These are phyloP conservation scores for Leptopterna dolabrata DNA, from an alignment of 2,888 invertebrate genomes.

Conservation along the genomic window DNA sequence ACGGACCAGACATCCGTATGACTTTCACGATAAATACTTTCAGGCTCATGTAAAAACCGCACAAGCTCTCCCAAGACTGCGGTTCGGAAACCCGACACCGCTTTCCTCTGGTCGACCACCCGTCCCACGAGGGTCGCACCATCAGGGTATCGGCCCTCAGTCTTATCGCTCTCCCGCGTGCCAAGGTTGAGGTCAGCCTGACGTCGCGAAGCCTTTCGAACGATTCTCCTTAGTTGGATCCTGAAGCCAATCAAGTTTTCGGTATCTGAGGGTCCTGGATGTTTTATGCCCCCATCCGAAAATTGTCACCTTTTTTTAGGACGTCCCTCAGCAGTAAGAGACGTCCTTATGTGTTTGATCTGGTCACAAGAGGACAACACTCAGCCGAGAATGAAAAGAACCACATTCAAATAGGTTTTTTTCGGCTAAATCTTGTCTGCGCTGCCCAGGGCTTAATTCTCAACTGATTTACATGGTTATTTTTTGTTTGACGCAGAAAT, in stretches of 20 bases:
- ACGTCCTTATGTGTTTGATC: no score
- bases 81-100: neutral
- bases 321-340: no score
- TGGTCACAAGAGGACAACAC: no score
- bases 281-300: neutral
- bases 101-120: neutral
- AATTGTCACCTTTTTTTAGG: neutral
- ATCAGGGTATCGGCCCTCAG: neutral
- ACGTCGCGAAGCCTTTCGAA: neutral
- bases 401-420: no score
- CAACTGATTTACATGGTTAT: no score
- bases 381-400: no score
- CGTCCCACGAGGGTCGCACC: neutral
- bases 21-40: neutral
- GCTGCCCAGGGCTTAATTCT: no score
- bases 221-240: neutral
- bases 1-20: neutral
- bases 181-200: constrained; percentile 1
- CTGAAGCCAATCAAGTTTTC: neutral
- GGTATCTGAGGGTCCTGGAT: neutral
- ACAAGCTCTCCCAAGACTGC: neutral
- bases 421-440: no score
- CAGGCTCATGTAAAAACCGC: neutral
- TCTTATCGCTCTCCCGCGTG: neutral
- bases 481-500: no score